Conservation (phyloP, 1,140 invertebrate genomes). For the Ridgeia piscesae region DNA sequence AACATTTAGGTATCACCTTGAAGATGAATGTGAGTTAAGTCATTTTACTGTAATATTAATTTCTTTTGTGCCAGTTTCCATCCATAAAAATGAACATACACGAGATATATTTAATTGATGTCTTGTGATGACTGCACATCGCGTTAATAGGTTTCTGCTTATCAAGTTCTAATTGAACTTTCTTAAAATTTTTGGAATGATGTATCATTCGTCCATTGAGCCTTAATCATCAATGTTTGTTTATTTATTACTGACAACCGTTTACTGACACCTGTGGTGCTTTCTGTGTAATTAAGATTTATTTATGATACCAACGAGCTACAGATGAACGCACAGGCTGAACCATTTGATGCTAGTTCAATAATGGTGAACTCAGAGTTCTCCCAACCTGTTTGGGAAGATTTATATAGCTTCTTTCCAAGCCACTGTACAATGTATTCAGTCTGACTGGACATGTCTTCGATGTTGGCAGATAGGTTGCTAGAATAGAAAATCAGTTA, state of each 20-base stretch:
- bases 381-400: not conserved
- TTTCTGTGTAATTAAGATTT: not conserved
- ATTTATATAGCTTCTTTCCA: not conserved
- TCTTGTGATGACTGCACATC: not conserved
- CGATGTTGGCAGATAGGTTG: not conserved
- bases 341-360: not conserved
- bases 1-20: not conserved
- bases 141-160: not conserved
- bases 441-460: not conserved
- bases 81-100: not conserved
- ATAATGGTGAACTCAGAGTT: not conserved
- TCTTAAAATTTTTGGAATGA: no score
- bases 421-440: not conserved
- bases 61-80: not conserved
- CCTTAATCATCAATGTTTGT: not conserved
- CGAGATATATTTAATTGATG: not conserved
- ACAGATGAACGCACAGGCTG: not conserved
- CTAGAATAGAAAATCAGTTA: not conserved
- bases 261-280: no score
- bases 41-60: not conserved
- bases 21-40: not conserved
- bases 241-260: no score
- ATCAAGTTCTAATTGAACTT: no score
- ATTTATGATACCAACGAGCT: not conserved
- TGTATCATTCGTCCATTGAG: no score